phyloP scores from a whole-genome alignment of 2,888 invertebrate species.

The Campaea margaritaria region DNA sequence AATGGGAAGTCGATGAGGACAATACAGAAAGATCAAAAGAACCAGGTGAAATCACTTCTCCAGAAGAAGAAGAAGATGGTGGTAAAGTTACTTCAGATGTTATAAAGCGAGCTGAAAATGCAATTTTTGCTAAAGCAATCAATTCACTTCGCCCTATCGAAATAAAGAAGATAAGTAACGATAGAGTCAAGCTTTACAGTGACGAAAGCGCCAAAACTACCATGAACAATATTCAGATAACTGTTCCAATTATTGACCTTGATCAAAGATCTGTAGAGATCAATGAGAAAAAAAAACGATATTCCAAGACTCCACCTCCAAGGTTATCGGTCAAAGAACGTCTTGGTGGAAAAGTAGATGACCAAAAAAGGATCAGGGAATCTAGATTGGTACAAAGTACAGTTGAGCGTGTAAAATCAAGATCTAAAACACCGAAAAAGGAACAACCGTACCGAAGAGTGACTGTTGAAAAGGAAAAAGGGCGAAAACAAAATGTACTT shows the following conservation, averaged over 20 bases:
- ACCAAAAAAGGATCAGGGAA: conserved; percentile 81
- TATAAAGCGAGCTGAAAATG: conserved; percentile 95
- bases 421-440: conserved; percentile 80
- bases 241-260: conserved; percentile 77
- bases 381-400: conserved; percentile 83
- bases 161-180: conserved; percentile 89
- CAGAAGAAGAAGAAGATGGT: conserved; percentile 82
- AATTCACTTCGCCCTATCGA: conserved; percentile 92
- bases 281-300: conserved; percentile 73
- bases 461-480: conserved; percentile 77
- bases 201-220: conserved; percentile 75
- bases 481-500: conserved; percentile 65
- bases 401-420: conserved; percentile 82
- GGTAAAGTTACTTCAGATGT: conserved; percentile 94
- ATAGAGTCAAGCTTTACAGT: conserved; percentile 88
- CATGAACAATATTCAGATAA: conserved; percentile 83
- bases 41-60: conserved; percentile 78
- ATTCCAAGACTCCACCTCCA: conserved; percentile 84
- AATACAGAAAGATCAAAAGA: conserved; percentile 72
- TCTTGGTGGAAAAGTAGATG: conserved; percentile 91
- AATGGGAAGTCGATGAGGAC: conserved; percentile 93
- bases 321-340: conserved; percentile 91
- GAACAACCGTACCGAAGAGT: conserved; percentile 80
- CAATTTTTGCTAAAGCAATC: conserved; percentile 95
- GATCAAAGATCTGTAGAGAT: conserved; percentile 80